Evolutionary conservation across 2,113 vertebrate species (phyloP), one percentile per base, ranked within the genome.

Genomic region (Acanthochromis polyacanthus): DNA sequence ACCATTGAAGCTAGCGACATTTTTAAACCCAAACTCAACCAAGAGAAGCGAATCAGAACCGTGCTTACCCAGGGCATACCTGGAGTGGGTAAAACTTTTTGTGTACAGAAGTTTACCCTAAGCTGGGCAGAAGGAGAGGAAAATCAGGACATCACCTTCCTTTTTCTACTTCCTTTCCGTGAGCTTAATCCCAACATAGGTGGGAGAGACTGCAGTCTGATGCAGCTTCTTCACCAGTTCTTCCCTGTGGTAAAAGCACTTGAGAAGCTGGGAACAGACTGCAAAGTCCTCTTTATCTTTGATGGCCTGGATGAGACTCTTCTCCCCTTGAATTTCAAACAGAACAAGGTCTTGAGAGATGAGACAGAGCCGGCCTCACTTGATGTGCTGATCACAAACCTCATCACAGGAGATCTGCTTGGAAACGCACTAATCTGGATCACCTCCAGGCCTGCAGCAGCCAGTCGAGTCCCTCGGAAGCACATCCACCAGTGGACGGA

Each of bases 21-120:
- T 68, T 87, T 88, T 14, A 23, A 15, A 10, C 30, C 53, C 17
- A 23, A 15, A 10, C 30, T 48, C 14, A 61, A 67, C 20, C 78
- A 82, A 45, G 72, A 81, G 10, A 87, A 78, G 56, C 55, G 7
- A 6, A 78, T 80, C 20, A 71, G 86, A 76, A 85, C 80, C 15
- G 76, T 83, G 32, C 69, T 88, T 38, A 83, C 83, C 5, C 80
- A 57, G 43, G 82, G 84, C 28, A 72, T 83, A 55, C 77, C 85
- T 16, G 85, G 85, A 57, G 45, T 81, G 46, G 81, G 85, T 25
- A 87, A 87, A 75, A 81, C 81, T 28, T 69, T 83, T 9, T 83
- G 71, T 22, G 43, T 22, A 15, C 75, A 78, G 50, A 88, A 80
- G 60, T 85, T 66, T 28, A 77, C 72, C 2, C 46, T 88, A 38